Base-by-base conservation (phyloP, 2,888 invertebrate species). In the Callyntrura sp. region DNA sequence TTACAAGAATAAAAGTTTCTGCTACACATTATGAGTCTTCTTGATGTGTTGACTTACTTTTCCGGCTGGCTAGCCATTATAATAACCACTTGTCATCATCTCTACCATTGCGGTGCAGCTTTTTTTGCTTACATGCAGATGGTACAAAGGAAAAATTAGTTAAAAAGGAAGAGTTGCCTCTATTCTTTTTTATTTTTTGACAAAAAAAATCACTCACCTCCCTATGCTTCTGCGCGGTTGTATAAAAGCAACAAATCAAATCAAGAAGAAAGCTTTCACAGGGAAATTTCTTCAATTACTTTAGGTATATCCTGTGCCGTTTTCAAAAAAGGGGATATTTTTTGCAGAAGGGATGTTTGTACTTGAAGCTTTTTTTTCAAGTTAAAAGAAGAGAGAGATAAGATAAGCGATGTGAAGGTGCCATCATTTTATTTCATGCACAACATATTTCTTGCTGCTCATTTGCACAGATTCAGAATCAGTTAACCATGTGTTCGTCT, bases 121-220 rank as follows among this genome's bases (percentile, higher is more conserved):
- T 55, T 55, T 11, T 62, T 62, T 62, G 17, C 60, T 25, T 23
- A 11, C 60, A 62, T 20, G 20, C n/a, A 25, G 8, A 9, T 62
- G 25, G n/a, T 2, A 51, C 25, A 62, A 35, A 35, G 2, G 3
- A 35, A n/a, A 35, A 35, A 35, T 35, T 62, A 9, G 23, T 20
- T 23, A 11, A 78, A 78, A 78, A 78, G 55, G 78, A 78, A 78
- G 55, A 78, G 78, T 78, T 28, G 55, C n/a, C 11, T 73, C 45
- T 55, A 20, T 28, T 48, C 4, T 8, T 68, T 55, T 48, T 28
- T 48, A 8, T 8, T 68, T 68, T 76, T 48, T 76, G 51, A 28
- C 28, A n/a, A 51, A 76, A 76, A 20, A 35, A 70, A 43, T 48
- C 17, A 25, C 17, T 78, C 17, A 11, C 55, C 28, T 55, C n/a